Base-by-base conservation (phyloP, 2,888 invertebrate genomes). In the Aspidiotus destructor region DNA sequence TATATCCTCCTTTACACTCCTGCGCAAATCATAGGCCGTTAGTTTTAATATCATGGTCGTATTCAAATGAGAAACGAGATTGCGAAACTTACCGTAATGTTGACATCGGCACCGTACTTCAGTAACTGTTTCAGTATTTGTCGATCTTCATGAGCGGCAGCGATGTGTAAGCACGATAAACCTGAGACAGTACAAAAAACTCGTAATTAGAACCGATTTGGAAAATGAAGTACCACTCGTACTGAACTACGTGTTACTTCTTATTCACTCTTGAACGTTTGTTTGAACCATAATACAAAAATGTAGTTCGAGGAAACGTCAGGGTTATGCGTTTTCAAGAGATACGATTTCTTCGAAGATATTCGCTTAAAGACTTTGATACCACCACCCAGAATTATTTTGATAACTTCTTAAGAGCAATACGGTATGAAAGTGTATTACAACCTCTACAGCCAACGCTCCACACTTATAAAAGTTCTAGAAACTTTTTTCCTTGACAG, bases 1-100 rank as follows among this genome's bases (percentile, higher is more conserved):
- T 69, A n/a, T 48, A 42, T 8, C 69, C 69, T 28, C 40, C 62
- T 62, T 57, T 62, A 41, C 40, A 55, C 44, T 69, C 69, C 69
- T 69, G 17, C n/a, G 10, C 3, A 44, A 16, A 67, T 17, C 54
- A 40, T 48, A 16, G 11, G 28, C 7, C 9, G n/a, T 13, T 40
- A 44, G 9, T 8, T 13, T 8, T 60, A 60, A 10, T 17, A 60
- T 13, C 13, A 15, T 13, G 16, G 40, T 11, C 57, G 28, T 17
- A 57, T 57, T 17, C 28, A 61, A 61, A 42, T 15, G 42, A 28
- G 5, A 11, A 41, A 7, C 55, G 17, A 55, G 3, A 40, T 58
- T 17, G 17, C 42, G 28, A 11, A 3, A 41, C 57, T 52, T 44
- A 69, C 69, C 8, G 41, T 41, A 11, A 62, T 48, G 57, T 69